Conservation (phyloP, 2,113 vertebrate species). For the Hassar affinis region DNA sequence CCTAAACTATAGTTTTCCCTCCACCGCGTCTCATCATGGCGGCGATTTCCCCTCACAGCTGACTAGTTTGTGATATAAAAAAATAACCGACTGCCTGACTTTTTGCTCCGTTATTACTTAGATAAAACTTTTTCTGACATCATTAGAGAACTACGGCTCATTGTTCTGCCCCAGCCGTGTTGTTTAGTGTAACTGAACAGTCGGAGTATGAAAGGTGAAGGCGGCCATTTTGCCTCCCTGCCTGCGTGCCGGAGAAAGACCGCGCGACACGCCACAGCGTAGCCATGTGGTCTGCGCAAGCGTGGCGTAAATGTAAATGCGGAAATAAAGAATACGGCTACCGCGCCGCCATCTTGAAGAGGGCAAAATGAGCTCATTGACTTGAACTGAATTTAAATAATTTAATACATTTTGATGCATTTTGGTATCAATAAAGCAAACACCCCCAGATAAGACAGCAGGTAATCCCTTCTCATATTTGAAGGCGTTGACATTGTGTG, state of each 20-base stretch:
- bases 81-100: background rate
- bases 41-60: background rate
- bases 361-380: background rate
- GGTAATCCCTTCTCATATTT: background rate
- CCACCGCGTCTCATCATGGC: background rate
- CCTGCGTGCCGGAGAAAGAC: background rate
- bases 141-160: background rate
- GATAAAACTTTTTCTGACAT: background rate
- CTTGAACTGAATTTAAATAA: background rate
- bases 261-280: constrained; percentile 13
- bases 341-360: background rate
- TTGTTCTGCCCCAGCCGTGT: background rate
- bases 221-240: constrained; percentile 43
- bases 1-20: background rate
- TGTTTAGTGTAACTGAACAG: constrained; percentile 53
- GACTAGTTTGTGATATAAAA: too few relatives aligned
- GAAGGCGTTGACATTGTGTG: background rate
- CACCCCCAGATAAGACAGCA: background rate
- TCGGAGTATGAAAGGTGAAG: constrained; percentile 39
- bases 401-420: background rate
- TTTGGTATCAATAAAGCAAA: background rate
- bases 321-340: background rate
- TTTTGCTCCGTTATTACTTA: background rate
- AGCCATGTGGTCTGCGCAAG: background rate
- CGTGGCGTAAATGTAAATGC: background rate